Evolutionary conservation across 2,888 invertebrate genomes (phyloP).

Genomic region (Cremastobaeus sp.): DNA sequence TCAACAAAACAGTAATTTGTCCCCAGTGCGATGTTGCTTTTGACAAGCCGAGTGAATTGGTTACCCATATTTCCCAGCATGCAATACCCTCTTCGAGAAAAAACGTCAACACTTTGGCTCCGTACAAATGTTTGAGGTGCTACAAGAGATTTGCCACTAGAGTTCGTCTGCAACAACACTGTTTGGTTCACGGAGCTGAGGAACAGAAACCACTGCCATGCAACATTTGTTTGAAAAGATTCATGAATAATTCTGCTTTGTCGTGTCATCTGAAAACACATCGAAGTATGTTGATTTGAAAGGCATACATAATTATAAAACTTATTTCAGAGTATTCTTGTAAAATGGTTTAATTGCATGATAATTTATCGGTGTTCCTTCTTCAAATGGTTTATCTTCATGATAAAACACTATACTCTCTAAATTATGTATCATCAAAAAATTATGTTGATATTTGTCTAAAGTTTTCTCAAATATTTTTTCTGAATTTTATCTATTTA

Average conservation of each 20-base stretch:
- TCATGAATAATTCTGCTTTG: conserved; percentile 86
- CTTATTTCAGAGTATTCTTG: too few species aligned
- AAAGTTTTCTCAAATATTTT: too few species aligned
- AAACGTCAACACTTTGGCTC: conserved; percentile 73
- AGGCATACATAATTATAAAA: too few species aligned
- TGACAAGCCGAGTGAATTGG: conserved; percentile 75
- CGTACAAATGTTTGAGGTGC: conserved; percentile 83
- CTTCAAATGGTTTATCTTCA: too few species aligned
- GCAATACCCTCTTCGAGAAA: conserved; percentile 70
- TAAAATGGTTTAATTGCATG: too few species aligned
- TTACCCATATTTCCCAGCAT: conserved; percentile 79
- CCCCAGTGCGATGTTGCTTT: conserved; percentile 72
- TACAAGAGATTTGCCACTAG: conserved; percentile 83
- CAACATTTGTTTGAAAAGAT: conserved; percentile 82
- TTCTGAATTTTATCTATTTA: too few species aligned
- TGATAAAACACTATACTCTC: too few species aligned
- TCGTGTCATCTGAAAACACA: conserved; percentile 86
- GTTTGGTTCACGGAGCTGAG: conserved; percentile 83
- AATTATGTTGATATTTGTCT: too few species aligned
- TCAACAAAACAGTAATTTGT: conserved; percentile 63
- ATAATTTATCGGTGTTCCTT: too few species aligned
- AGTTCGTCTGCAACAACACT: conserved; percentile 83
- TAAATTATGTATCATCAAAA: too few species aligned
- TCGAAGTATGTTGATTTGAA: conserved; percentile 76
- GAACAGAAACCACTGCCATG: conserved; percentile 86